A percentile compares a stretch with the other conserved stretches of the same genome.
Conservation (phyloP, 2,113 vertebrate species). For the Otocyon megalotis region DNA sequence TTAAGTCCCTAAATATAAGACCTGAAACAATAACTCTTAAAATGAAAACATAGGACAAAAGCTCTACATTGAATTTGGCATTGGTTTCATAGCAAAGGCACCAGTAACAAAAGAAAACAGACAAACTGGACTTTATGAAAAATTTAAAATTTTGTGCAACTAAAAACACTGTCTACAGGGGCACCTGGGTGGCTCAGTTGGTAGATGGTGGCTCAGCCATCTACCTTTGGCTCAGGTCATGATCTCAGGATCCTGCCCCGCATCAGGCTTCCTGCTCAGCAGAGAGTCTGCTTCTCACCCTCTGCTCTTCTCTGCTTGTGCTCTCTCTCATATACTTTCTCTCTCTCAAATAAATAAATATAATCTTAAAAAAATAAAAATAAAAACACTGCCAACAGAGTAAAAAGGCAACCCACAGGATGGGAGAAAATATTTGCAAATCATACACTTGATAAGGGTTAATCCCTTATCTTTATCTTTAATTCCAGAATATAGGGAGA, state of each 20-base stretch:
- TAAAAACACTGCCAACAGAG: background rate
- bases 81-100: background rate
- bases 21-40: constrained; percentile 12
- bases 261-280: background rate
- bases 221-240: background rate
- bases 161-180: background rate
- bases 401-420: constrained; percentile 15
- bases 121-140: background rate
- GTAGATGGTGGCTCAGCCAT: too few species aligned
- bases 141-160: background rate
- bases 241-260: background rate
- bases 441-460: background rate
- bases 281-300: background rate
- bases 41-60: constrained; percentile 23
- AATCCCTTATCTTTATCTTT: background rate
- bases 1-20: constrained; percentile 12
- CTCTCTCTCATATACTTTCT: background rate
- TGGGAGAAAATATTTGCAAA: background rate
- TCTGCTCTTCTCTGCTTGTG: background rate
- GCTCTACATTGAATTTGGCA: background rate
- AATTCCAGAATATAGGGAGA: background rate
- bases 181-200: background rate
- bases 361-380: background rate
- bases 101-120: constrained; percentile 19
- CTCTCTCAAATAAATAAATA: background rate